These are phyloP conservation scores for Notoglanidium macrostoma DNA, from an alignment of 2,797 vertebrate species.

Conservation along the genomic window DNA sequence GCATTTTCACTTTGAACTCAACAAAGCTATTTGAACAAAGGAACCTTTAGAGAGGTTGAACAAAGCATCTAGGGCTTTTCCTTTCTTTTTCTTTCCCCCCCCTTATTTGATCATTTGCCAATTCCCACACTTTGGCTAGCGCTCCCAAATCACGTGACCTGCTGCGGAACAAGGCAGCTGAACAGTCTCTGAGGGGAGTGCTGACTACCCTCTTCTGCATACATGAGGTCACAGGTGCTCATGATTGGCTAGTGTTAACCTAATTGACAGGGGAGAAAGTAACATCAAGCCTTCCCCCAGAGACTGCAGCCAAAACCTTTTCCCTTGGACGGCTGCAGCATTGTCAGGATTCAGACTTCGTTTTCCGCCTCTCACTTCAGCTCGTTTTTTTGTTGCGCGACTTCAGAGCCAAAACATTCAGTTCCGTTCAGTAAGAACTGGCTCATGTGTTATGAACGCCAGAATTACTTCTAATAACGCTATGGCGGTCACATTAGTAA, in stretches of 20 bases:
- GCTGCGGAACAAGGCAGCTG: neutral
- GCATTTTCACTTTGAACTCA: neutral
- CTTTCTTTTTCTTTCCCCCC: too few relatives aligned
- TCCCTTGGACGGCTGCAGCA: neutral
- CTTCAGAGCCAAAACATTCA: too few relatives aligned
- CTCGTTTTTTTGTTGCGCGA: neutral
- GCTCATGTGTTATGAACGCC: neutral
- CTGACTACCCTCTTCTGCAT: neutral
- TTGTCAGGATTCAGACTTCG: neutral
- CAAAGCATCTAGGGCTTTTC: neutral
- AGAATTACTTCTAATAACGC: too few relatives aligned
- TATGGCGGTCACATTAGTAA: neutral
- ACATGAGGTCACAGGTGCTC: neutral
- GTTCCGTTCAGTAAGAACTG: neutral
- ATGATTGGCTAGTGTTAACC: neutral
- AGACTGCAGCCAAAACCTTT: neutral
- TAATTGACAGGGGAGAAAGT: neutral
- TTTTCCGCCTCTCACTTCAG: neutral
- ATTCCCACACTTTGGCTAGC: neutral
- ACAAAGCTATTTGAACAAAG: neutral
- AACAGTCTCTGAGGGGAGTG: too few relatives aligned
- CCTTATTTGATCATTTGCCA: neutral
- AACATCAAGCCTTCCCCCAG: neutral
- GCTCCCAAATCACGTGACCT: neutral
- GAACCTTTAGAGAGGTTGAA: neutral